Evolutionary conservation across 2,113 vertebrate species (phyloP).

Genomic region (Galeopterus variegatus): DNA sequence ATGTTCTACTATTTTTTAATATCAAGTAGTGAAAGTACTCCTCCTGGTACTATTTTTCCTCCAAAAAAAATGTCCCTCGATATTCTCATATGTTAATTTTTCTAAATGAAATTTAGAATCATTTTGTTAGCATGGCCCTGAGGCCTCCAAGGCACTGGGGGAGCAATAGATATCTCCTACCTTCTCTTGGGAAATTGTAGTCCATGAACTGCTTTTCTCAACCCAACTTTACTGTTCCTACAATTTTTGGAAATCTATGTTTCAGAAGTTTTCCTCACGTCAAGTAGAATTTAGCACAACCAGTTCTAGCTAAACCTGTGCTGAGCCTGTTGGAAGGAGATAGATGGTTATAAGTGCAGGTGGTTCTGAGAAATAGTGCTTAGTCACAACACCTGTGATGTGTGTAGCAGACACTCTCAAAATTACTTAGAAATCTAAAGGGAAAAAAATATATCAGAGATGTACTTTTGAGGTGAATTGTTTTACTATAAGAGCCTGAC

Average conservation of each 20-base stretch:
- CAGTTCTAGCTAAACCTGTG: background rate
- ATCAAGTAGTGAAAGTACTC: background rate
- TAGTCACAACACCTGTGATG: background rate
- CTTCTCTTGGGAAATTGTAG: background rate
- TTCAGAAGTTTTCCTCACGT: constrained; percentile 55
- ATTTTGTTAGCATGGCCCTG: background rate
- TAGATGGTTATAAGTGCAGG: too few relatives aligned
- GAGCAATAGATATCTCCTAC: background rate
- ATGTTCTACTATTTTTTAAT: constrained; percentile 7
- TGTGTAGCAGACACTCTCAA: background rate
- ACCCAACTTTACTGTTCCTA: background rate
- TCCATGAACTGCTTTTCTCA: background rate
- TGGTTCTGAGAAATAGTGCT: background rate
- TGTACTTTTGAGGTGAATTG: background rate
- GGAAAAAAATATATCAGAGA: background rate
- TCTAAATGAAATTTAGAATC: constrained; percentile 10
- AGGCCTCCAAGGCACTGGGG: background rate
- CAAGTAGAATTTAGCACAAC: constrained; percentile 50
- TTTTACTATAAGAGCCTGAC: background rate
- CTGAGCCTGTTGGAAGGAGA: background rate
- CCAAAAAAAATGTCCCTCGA: background rate
- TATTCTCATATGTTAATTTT: background rate
- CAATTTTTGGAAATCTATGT: constrained; percentile 20
- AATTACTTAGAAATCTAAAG: constrained; percentile 27
- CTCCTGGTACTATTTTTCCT: background rate